Evolutionary conservation across 2,797 vertebrate species (phyloP).

Genomic region (Crax fasciolata): DNA sequence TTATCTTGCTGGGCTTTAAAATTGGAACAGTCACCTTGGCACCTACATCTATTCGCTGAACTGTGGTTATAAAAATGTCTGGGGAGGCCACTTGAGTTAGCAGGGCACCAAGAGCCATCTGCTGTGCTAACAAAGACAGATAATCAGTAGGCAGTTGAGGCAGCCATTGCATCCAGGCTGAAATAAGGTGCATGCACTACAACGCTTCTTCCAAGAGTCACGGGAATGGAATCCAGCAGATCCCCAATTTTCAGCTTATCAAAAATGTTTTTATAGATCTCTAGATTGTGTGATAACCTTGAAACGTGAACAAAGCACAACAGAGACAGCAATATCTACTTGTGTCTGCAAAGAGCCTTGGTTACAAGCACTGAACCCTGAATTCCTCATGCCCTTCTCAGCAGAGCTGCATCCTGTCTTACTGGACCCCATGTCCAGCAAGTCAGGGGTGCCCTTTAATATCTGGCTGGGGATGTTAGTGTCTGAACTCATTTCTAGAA

Average conservation of each 20-base stretch:
- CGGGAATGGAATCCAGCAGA: background rate
- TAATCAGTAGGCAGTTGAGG: constrained; percentile 5
- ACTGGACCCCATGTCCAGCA: fast-evolving
- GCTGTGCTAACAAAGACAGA: constrained; percentile 13
- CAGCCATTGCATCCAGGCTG: background rate
- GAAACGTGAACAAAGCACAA: background rate
- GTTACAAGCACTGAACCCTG: background rate
- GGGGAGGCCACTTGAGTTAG: constrained; percentile 17
- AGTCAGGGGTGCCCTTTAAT: fast-evolving
- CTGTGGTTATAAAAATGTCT: constrained; percentile 50
- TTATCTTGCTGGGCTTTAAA: constrained; percentile 69
- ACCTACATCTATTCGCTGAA: constrained; percentile 20
- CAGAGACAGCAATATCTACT: background rate
- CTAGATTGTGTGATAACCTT: background rate
- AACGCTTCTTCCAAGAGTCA: background rate
- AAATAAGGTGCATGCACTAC: background rate
- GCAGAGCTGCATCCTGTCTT: background rate
- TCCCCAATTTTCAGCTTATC: background rate
- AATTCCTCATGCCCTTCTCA: background rate
- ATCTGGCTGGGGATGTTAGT: background rate
- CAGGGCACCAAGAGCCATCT: constrained; percentile 30
- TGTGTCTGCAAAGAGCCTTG: background rate
- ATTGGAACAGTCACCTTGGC: constrained; percentile 69
- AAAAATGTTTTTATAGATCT: background rate
- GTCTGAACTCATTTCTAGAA: background rate